Conservation (phyloP, 2,113 vertebrate genomes). For the Melanocharis versteri region DNA sequence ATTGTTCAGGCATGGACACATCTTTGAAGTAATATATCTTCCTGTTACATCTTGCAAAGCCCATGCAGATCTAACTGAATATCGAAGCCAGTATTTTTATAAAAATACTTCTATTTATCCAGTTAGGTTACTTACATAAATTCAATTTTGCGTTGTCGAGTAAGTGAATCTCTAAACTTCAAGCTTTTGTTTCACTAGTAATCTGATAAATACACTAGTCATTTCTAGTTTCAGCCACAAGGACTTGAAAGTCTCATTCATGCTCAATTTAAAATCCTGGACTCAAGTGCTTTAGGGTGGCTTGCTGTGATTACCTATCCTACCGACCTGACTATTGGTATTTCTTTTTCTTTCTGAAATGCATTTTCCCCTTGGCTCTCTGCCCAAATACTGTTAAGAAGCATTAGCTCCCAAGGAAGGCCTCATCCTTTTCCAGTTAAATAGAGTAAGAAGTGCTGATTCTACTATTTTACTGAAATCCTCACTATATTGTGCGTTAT, state of each 20-base stretch:
- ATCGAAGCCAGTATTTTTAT: background rate
- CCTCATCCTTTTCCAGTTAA: slow-evolving; percentile 70
- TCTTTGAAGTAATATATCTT: background rate
- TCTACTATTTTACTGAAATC: slow-evolving; percentile 71
- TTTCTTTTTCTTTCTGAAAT: slow-evolving; percentile 56
- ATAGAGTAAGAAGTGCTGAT: slow-evolving; percentile 74
- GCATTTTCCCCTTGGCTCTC: slow-evolving; percentile 69
- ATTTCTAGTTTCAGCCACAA: background rate
- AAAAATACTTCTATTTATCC: background rate
- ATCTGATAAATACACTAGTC: background rate
- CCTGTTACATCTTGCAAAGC: background rate
- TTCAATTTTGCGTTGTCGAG: background rate
- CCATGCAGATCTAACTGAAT: background rate
- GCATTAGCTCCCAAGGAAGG: slow-evolving; percentile 70
- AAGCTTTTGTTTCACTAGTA: background rate
- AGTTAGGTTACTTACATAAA: background rate
- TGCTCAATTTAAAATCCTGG: slow-evolving; percentile 8
- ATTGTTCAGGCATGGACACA: background rate
- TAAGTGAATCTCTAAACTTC: background rate
- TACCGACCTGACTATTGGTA: background rate
- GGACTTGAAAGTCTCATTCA: background rate
- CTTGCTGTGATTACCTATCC: slow-evolving; percentile 52
- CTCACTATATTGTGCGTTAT: slow-evolving; percentile 67
- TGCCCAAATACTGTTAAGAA: slow-evolving; percentile 60
- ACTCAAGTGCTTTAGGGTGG: slow-evolving; percentile 29